These are phyloP conservation scores for Rapana venosa DNA, from an alignment of 2,888 invertebrate species.

Conservation along the genomic window DNA sequence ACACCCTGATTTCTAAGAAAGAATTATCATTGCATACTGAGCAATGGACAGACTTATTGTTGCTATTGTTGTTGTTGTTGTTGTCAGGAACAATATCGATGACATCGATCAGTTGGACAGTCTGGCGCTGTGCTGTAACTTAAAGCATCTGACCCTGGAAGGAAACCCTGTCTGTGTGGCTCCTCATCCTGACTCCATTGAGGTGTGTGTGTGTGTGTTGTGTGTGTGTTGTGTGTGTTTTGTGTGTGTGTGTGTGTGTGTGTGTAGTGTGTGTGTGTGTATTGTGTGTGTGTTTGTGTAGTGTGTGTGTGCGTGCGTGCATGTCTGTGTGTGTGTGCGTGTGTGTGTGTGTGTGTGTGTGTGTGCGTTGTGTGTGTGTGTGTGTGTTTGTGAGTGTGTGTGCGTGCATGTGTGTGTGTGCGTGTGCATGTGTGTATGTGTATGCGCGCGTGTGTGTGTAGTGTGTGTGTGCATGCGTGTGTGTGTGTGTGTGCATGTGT, in stretches of 20 bases:
- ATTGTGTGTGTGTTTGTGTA: too few species aligned
- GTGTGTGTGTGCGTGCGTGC: too few species aligned
- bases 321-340: too few species aligned
- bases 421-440: too few species aligned
- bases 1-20: not conserved
- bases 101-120: constrained; percentile 77
- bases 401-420: not conserved
- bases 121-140: constrained; percentile 73
- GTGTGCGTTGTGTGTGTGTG: too few species aligned
- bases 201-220: not conserved
- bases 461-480: too few species aligned
- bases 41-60: not conserved
- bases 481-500: too few species aligned
- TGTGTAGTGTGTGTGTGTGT: too few species aligned
- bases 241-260: too few species aligned
- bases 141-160: constrained; percentile 75
- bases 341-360: too few species aligned
- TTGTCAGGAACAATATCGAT: constrained; percentile 77
- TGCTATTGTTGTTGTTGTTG: not conserved
- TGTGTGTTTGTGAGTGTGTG: not conserved
- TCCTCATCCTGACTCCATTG: constrained; percentile 48
- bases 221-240: too few species aligned
- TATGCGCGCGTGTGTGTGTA: not conserved
- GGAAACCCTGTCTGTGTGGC: constrained; percentile 77
- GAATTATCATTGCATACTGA: not conserved